phyloP scores from a whole-genome alignment of 2,888 invertebrate genomes.

The Branchellion lobata region DNA sequence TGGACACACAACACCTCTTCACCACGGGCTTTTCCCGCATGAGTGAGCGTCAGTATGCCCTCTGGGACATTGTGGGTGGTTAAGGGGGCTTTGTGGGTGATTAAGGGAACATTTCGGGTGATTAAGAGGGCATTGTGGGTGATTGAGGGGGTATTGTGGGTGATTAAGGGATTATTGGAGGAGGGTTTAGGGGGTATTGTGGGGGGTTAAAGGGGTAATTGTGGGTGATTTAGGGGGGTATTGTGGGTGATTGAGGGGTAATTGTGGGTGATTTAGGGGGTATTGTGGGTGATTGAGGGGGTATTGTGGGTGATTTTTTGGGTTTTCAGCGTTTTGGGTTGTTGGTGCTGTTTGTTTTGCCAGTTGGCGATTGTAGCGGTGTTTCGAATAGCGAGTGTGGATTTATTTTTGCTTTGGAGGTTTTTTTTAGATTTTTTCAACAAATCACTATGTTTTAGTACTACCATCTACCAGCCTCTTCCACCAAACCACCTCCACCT shows the following conservation, averaged over 20 bases:
- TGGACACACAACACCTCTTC: constrained; percentile 58
- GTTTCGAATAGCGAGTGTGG: too few relatives aligned
- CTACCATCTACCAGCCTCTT: not conserved
- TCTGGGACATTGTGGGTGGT: constrained; percentile 63
- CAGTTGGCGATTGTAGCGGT: too few relatives aligned
- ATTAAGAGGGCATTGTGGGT: not conserved
- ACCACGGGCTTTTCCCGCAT: constrained; percentile 62
- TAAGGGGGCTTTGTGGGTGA: not conserved
- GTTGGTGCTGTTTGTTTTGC: too few relatives aligned
- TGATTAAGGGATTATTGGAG: not conserved
- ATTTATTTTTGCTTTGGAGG: too few relatives aligned
- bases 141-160: not conserved
- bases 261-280: too few relatives aligned
- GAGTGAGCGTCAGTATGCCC: constrained; percentile 62
- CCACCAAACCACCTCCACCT: not conserved
- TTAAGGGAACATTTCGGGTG: not conserved
- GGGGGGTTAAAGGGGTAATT: not conserved
- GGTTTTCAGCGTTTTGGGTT: too few relatives aligned
- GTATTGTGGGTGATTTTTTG: too few relatives aligned
- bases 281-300: too few relatives aligned
- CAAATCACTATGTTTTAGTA: not conserved
- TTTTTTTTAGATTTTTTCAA: too few relatives aligned
- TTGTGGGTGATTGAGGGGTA: too few relatives aligned
- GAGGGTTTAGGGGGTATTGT: not conserved
- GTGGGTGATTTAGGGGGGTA: not conserved